Evolutionary conservation across 2,888 invertebrate genomes (phyloP).

Genomic region (Eupithecia inturbata): DNA sequence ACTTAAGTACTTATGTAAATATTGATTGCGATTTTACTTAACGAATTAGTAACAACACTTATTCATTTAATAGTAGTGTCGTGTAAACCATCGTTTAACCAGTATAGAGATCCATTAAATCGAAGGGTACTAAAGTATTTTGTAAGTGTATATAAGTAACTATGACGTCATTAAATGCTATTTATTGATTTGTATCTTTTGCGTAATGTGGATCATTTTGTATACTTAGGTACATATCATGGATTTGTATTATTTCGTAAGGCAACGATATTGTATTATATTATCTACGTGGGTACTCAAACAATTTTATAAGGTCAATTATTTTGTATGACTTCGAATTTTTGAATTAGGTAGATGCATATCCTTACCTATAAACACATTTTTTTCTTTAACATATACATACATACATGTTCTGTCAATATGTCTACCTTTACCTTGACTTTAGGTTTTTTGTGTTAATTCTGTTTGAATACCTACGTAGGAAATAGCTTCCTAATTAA

Average conservation of each 20-base stretch:
- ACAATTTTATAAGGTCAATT: slow-evolving; percentile 26
- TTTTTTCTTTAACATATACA: background rate
- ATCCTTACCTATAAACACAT: background rate
- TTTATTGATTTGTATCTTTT: slow-evolving; percentile 80
- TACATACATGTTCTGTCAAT: background rate
- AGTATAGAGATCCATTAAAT: slow-evolving; percentile 77
- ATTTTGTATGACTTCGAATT: slow-evolving; percentile 4
- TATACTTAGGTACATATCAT: slow-evolving; percentile 84
- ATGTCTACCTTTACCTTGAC: background rate
- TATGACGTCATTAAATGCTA: slow-evolving; percentile 76
- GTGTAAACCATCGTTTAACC: slow-evolving; percentile 74
- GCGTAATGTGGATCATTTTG: slow-evolving; percentile 77
- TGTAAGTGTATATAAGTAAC: slow-evolving; percentile 78
- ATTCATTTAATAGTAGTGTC: slow-evolving; percentile 71
- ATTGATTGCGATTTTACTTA: slow-evolving; percentile 70
- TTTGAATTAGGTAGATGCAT: background rate
- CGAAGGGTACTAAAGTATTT: slow-evolving; percentile 82
- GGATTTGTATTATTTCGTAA: slow-evolving; percentile 73
- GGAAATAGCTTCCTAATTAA: slow-evolving; percentile 49
- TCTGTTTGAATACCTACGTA: slow-evolving; percentile 36
- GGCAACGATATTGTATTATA: slow-evolving; percentile 60
- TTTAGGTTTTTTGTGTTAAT: background rate
- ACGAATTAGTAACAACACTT: slow-evolving; percentile 65
- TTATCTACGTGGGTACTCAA: slow-evolving; percentile 48
- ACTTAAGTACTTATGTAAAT: slow-evolving; percentile 79